Evolutionary conservation across 2,888 invertebrate species (phyloP), one percentile per base, ranked within the genome.

Genomic region (Sthenelais limicola): DNA sequence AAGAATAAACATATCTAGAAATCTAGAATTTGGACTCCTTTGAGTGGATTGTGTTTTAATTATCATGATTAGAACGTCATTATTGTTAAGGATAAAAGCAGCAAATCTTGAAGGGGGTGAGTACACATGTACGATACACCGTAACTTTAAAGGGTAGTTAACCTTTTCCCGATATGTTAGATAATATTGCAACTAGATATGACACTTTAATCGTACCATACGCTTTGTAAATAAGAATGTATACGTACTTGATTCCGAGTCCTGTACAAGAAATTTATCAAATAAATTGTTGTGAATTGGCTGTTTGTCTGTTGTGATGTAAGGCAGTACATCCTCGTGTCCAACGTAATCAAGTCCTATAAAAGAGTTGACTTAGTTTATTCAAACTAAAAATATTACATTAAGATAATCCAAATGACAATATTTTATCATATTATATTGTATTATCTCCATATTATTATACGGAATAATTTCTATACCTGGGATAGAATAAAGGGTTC

Each of bases 311-410:
- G 93, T 92, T 0, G 96, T 94, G 0, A 93, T 92, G 86, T 97
- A 98, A 0, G 99, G 99, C 80, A 98, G 91, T 79, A 99, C 94
- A 88, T 99, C 98, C 84, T 97, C 96, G 84, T 99, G 99, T 0
- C 96, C 95, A 12, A 98, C 98, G 88, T 98, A 99, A 89, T 99
- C 98, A 77, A 99, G 89, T 0, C 98, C 98, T 88, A 78, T 15
- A 75, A 74, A 68, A 32, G 67, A 38, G 33, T 21, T 26, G 56
- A 38, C 7, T 24, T 7, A 51, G 7, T 18, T 51, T n/a, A n/a
- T n/a, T n/a, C 21, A 5, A 7, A 51, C 9, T 24, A n/a, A 51
- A 51, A 9, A 51, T 15, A 21, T 7, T 5, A 21, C 51, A 51
- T 51, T 21, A 51, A 26, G 24, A 51, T 51, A 7, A n/a, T n/a